Evolutionary conservation across 2,113 vertebrate species (phyloP).

Genomic region (Sturnira hondurensis): DNA sequence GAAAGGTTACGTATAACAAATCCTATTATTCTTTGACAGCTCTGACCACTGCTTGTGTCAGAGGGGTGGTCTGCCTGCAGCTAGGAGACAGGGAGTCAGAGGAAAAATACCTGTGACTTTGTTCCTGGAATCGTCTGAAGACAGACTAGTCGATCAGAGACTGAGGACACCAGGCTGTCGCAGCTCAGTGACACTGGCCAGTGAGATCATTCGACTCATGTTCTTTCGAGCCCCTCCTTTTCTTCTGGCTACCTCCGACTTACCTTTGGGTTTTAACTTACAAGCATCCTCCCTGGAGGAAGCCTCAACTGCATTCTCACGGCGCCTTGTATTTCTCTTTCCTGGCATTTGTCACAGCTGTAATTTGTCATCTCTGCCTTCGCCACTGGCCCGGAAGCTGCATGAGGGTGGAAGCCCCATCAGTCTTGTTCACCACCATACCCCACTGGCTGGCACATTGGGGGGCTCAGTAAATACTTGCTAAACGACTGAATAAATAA

Average conservation of each 20-base stretch:
- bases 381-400: neutral
- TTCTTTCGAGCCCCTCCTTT: neutral
- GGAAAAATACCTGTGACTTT: neutral
- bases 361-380: neutral
- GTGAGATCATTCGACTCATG: neutral
- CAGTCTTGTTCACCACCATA: neutral
- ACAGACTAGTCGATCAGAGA: neutral
- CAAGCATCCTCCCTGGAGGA: neutral
- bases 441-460: neutral
- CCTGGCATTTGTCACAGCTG: neutral
- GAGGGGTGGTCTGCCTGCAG: neutral
- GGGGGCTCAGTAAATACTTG: neutral
- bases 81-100: neutral
- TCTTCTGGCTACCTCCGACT: neutral
- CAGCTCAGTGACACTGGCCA: neutral
- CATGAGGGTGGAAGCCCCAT: neutral
- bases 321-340: neutral
- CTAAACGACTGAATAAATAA: neutral
- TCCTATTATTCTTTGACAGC: neutral
- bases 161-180: neutral
- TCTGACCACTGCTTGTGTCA: neutral
- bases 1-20: constrained; percentile 17
- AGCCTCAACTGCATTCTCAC: neutral
- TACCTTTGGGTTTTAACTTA: neutral
- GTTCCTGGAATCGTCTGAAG: neutral